phyloP scores from a whole-genome alignment of 2,113 vertebrate genomes.

The Eleginops maclovinus region DNA sequence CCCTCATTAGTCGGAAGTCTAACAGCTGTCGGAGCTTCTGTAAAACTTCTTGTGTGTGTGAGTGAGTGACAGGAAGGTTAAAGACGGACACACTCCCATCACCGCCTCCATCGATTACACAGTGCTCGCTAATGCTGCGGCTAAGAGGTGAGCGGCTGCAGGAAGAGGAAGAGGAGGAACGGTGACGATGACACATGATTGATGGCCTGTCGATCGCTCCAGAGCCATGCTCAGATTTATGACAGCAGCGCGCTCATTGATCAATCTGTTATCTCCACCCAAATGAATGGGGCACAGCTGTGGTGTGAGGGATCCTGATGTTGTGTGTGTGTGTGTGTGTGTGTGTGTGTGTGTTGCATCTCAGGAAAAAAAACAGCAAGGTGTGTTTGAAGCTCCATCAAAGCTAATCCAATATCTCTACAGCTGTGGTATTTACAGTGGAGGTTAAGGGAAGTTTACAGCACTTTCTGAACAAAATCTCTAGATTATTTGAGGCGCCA shows the following conservation, averaged over 20 bases:
- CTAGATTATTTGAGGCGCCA: too few relatives aligned
- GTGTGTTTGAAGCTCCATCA: constrained; percentile 25
- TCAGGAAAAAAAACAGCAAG: constrained; percentile 39
- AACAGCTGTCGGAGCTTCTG: constrained; percentile 52
- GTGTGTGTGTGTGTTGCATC: constrained; percentile 43
- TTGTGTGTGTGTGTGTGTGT: constrained; percentile 67
- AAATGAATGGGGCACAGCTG: constrained; percentile 75
- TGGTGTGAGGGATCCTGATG: constrained; percentile 68
- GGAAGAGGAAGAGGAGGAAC: constrained; percentile 61
- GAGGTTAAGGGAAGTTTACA: not conserved
- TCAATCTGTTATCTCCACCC: constrained; percentile 72
- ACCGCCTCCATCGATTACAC: constrained; percentile 62
- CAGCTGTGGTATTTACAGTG: not conserved
- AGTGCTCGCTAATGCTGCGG: constrained; percentile 43
- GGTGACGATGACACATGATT: constrained; percentile 63
- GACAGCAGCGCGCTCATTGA: constrained; percentile 68
- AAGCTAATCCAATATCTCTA: not conserved
- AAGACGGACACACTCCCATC: constrained; percentile 62
- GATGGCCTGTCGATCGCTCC: constrained; percentile 79
- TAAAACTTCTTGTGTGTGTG: constrained; percentile 52
- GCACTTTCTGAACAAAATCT: too few relatives aligned
- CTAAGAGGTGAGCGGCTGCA: constrained; percentile 45
- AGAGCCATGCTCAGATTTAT: constrained; percentile 75
- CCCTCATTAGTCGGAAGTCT: constrained; percentile 28
- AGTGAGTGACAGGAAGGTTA: constrained; percentile 59